Percentiles rank a stretch among this genome's conserved stretches.
Evolutionary conservation across 1,140 invertebrate genomes (phyloP).

Genomic region (Himalopsyche phryganea): DNA sequence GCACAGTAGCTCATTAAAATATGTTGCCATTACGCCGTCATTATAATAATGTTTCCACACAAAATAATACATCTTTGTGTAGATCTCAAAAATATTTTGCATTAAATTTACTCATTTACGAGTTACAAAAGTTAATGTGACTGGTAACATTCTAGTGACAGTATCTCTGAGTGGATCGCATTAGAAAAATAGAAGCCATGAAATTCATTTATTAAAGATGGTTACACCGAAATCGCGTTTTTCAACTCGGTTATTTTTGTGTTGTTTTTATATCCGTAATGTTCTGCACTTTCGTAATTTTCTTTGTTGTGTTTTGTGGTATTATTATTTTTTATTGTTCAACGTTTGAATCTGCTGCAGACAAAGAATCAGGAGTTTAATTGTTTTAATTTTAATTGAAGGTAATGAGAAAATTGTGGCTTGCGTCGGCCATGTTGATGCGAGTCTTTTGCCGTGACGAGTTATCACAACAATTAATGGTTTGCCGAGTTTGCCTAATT

Average conservation of each 20-base stretch:
- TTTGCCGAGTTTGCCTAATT: constrained; percentile 11
- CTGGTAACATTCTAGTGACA: constrained; percentile 22
- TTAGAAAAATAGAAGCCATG: constrained; percentile 3
- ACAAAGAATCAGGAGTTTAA: constrained; percentile 31
- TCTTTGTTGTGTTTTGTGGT: constrained; percentile 24
- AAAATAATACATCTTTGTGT: no score
- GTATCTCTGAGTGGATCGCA: constrained; percentile 18
- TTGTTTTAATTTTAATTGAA: constrained; percentile 35
- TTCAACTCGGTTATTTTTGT: constrained; percentile 7
- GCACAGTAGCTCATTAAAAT: no score
- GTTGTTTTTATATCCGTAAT: constrained; percentile 16
- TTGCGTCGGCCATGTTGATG: constrained; percentile 2
- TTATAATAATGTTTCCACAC: no score
- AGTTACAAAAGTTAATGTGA: constrained; percentile 6
- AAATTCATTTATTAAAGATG: constrained; percentile 22
- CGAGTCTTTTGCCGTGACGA: constrained; percentile 22
- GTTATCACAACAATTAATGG: constrained; percentile 9
- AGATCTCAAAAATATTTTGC: no score
- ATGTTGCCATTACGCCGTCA: no score
- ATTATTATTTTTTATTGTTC: constrained; percentile 27
- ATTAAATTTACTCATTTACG: no score
- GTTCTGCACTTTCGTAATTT: constrained; percentile 30
- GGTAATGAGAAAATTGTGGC: constrained; percentile 34
- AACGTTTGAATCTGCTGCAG: constrained; percentile 21
- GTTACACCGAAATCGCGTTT: constrained; percentile 15